Percentiles rank a stretch among this genome's conserved stretches.
Evolutionary conservation across 2,888 invertebrate species (phyloP).

Genomic region (Anticlea derivata): DNA sequence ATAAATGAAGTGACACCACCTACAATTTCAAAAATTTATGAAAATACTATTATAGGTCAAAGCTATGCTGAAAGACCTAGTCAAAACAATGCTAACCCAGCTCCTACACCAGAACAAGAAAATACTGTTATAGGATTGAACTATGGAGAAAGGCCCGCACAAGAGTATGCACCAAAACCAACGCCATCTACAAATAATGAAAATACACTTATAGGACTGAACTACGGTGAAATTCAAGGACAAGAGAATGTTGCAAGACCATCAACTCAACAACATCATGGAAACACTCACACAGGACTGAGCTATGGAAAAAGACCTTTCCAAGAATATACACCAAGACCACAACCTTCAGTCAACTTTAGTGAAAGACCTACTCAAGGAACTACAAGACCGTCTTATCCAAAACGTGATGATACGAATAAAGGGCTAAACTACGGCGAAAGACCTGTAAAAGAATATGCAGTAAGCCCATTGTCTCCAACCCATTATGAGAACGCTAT

Average conservation of each 20-base stretch:
- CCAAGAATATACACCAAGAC: constrained; percentile 15
- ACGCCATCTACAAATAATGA: neutral
- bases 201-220: constrained; percentile 4
- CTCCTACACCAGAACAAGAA: constrained; percentile 8
- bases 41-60: constrained; percentile 29
- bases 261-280: neutral
- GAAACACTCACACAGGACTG: neutral
- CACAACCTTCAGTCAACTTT: constrained; percentile 2
- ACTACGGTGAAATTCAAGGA: constrained; percentile 14
- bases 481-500: constrained; percentile 23
- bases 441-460: constrained; percentile 11
- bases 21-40: constrained; percentile 13
- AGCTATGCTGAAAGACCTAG: constrained; percentile 37
- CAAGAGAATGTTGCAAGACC: constrained; percentile 5
- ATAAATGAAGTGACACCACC: constrained; percentile 22
- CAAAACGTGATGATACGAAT: constrained; percentile 1
- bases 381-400: constrained; percentile 1
- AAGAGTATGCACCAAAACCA: constrained; percentile 1
- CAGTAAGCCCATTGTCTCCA: constrained; percentile 5
- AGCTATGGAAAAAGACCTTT: constrained; percentile 7
- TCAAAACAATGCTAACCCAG: constrained; percentile 9
- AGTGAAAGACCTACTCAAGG: constrained; percentile 9
- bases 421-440: constrained; percentile 17
- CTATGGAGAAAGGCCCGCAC: constrained; percentile 15
- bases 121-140: constrained; percentile 24